These are phyloP conservation scores for Corythoichthys haematopterus DNA, from an alignment of 2,113 vertebrate genomes.

Conservation along the genomic window DNA sequence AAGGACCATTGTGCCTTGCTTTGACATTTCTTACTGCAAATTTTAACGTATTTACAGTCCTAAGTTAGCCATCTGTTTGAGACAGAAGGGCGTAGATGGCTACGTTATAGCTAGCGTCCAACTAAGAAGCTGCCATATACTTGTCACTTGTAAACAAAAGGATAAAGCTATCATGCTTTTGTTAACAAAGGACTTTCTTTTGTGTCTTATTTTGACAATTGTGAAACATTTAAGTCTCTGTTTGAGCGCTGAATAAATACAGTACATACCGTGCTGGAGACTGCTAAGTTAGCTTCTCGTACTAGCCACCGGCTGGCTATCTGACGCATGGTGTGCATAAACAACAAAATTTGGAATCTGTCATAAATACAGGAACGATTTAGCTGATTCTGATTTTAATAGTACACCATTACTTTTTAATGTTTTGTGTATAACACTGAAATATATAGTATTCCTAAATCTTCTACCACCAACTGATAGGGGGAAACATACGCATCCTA, in stretches of 20 bases:
- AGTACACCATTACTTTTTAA: neutral
- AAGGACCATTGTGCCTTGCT: neutral
- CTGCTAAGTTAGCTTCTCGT: neutral
- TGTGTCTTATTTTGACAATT: neutral
- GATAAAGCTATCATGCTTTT: neutral
- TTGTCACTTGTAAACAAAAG: neutral
- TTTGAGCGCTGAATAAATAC: neutral
- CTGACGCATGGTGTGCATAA: neutral
- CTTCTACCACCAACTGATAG: no score
- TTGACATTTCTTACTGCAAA: neutral
- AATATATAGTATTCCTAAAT: neutral
- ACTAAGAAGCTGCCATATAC: neutral
- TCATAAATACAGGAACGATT: neutral
- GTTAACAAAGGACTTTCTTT: neutral
- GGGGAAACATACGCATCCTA: no score
- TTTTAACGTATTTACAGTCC: neutral
- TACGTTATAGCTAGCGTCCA: neutral
- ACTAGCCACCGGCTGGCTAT: neutral
- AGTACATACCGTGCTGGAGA: no score
- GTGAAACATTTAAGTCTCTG: neutral
- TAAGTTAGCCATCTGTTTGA: neutral
- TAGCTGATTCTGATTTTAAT: neutral
- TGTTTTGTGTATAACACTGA: neutral
- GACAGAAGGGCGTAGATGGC: neutral
- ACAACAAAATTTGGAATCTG: neutral